Percentiles rank a stretch among this genome's conserved stretches.
Evolutionary conservation across 1,140 invertebrate genomes (phyloP).

Genomic region (Drosophila persimilis): DNA sequence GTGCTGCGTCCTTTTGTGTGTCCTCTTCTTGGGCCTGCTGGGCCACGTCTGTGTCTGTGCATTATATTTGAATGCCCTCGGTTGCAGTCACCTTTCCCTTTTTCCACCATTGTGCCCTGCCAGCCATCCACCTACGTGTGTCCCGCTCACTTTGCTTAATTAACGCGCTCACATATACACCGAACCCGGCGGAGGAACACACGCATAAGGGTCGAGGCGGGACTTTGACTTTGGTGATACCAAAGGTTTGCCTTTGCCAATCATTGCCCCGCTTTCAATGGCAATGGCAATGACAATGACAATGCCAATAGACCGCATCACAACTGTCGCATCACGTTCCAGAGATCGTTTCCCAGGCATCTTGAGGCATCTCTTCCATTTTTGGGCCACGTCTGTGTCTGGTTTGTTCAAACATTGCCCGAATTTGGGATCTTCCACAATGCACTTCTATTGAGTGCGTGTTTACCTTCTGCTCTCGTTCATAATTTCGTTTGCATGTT

Average conservation of each 20-base stretch:
- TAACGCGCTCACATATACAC: slow-evolving; percentile 62
- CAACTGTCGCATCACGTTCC: slow-evolving; percentile 73
- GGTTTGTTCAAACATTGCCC: slow-evolving; percentile 66
- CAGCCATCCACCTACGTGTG: slow-evolving; percentile 50
- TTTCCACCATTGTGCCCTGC: neutral
- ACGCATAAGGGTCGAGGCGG: slow-evolving; percentile 66
- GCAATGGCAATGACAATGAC: slow-evolving; percentile 48
- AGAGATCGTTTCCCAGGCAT: slow-evolving; percentile 56
- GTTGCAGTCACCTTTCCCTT: slow-evolving; percentile 13
- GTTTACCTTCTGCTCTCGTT: slow-evolving; percentile 74
- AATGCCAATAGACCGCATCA: slow-evolving; percentile 66
- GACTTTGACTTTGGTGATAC: slow-evolving; percentile 58
- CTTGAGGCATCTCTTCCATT: slow-evolving; percentile 35
- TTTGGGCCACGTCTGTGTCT: slow-evolving; percentile 56
- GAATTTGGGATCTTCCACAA: slow-evolving; percentile 52
- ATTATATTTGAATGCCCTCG: slow-evolving; percentile 73
- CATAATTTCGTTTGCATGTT: slow-evolving; percentile 81
- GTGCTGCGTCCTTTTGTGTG: slow-evolving; percentile 53
- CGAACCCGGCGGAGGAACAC: neutral
- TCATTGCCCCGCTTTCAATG: slow-evolving; percentile 64
- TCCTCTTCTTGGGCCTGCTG: slow-evolving; percentile 42
- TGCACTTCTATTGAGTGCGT: slow-evolving; percentile 62
- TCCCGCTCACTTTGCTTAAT: slow-evolving; percentile 81
- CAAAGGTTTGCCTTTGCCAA: slow-evolving; percentile 49
- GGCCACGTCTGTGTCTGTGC: slow-evolving; percentile 55